Percentiles rank a stretch among this genome's conserved stretches.
Evolutionary conservation across 2,888 invertebrate genomes (phyloP).

Genomic region (Synanthedon myopaeformis): DNA sequence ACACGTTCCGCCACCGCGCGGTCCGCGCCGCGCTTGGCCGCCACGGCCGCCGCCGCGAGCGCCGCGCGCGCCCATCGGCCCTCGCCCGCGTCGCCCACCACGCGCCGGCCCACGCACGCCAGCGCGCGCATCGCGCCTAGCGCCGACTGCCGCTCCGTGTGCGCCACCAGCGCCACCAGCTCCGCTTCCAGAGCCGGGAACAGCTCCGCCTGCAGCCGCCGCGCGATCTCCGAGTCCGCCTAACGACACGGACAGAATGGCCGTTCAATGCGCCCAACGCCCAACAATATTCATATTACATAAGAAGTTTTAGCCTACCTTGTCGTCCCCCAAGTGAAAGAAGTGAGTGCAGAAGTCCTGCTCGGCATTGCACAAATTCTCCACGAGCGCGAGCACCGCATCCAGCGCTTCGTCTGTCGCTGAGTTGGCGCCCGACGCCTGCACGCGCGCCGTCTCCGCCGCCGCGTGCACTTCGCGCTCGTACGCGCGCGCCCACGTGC

Average conservation of each 20-base stretch:
- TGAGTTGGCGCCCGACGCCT: slow-evolving; percentile 25
- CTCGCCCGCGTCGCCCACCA: slow-evolving; percentile 75
- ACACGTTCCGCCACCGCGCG: slow-evolving; percentile 88
- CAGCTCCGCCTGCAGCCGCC: slow-evolving; percentile 88
- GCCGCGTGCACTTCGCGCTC: slow-evolving; percentile 86
- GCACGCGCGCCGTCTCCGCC: slow-evolving; percentile 78
- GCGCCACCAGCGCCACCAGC: slow-evolving; percentile 84
- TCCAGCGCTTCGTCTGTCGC: slow-evolving; percentile 21
- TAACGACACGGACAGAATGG: slow-evolving; percentile 6
- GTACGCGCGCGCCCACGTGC: slow-evolving; percentile 87
- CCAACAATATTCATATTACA: too few species aligned
- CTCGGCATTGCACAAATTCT: slow-evolving; percentile 92
- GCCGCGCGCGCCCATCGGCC: slow-evolving; percentile 67
- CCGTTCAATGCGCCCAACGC: too few species aligned
- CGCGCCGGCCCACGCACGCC: slow-evolving; percentile 93
- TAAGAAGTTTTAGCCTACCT: slow-evolving; percentile 21
- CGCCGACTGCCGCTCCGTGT: slow-evolving; percentile 88
- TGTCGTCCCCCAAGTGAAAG: slow-evolving; percentile 81
- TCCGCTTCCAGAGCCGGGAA: slow-evolving; percentile 91
- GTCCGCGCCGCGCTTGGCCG: slow-evolving; percentile 78
- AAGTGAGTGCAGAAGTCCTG: slow-evolving; percentile 95
- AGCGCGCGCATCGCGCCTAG: slow-evolving; percentile 96
- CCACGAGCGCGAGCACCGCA: slow-evolving; percentile 84
- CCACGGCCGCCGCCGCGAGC: slow-evolving; percentile 45
- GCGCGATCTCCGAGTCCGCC: slow-evolving; percentile 68